Conservation (phyloP, 2,888 invertebrate species). For the Cartodere bifasciata region DNA sequence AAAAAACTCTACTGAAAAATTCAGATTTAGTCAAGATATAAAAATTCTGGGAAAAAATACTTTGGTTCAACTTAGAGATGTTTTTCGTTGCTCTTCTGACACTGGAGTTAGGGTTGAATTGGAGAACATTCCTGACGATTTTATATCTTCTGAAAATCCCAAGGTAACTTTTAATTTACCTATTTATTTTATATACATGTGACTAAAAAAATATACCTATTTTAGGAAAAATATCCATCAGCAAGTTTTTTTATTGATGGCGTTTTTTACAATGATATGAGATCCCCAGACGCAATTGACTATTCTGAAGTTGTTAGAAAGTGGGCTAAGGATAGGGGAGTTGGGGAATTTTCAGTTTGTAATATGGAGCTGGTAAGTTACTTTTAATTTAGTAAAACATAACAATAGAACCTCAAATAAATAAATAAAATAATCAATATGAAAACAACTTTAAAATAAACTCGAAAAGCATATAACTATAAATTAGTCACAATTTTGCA, state of each 20-base stretch:
- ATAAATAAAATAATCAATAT: too few species aligned
- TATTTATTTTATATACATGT: neutral
- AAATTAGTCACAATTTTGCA: too few species aligned
- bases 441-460: too few species aligned
- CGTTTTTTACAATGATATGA: conserved; percentile 65
- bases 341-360: conserved; percentile 37
- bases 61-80: conserved; percentile 59
- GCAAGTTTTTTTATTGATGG: conserved; percentile 68
- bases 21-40: conserved; percentile 43
- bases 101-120: conserved; percentile 46
- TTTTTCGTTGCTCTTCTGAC: conserved; percentile 63
- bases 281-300: conserved; percentile 45
- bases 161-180: conserved; percentile 5
- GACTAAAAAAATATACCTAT: conserved; percentile 10
- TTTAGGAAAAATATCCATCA: conserved; percentile 51
- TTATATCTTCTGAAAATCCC: conserved; percentile 6
- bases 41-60: conserved; percentile 53
- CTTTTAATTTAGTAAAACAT: too few species aligned
- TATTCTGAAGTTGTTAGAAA: conserved; percentile 50
- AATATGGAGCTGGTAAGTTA: conserved; percentile 40
- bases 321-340: conserved; percentile 44
- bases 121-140: conserved; percentile 30
- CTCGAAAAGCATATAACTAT: too few species aligned
- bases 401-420: too few species aligned
- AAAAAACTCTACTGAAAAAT: conserved; percentile 20